Evolutionary conservation across 2,113 vertebrate genomes (phyloP).

Genomic region (Ciconia stormi): DNA sequence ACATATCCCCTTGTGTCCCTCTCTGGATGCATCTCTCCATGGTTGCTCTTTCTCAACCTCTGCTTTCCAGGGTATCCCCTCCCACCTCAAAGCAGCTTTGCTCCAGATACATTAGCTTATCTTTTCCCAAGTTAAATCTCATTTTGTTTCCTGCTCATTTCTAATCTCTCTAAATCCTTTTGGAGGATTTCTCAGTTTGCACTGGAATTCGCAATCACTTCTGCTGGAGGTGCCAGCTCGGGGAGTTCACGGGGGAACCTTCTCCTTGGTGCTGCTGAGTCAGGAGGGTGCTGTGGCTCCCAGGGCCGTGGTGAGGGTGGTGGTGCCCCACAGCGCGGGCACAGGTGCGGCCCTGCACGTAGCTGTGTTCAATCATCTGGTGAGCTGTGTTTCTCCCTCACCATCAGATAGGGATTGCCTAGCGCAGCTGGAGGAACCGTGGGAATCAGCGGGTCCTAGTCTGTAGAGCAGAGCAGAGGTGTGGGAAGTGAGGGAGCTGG

Average conservation of each 20-base stretch:
- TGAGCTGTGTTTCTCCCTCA: neutral
- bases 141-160: conserved; percentile 61
- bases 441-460: neutral
- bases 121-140: conserved; percentile 50
- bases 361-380: neutral
- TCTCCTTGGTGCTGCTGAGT: neutral
- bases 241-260: neutral
- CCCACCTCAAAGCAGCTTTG: conserved; percentile 15
- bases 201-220: conserved; percentile 5
- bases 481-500: neutral
- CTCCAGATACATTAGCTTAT: conserved; percentile 42
- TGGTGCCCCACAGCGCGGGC: neutral
- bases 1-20: neutral
- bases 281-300: neutral
- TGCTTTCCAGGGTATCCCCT: conserved; percentile 8
- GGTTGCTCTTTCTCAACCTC: neutral
- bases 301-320: neutral
- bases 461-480: neutral
- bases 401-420: neutral
- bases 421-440: neutral
- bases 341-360: neutral
- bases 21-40: neutral
- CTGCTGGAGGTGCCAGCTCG: neutral
- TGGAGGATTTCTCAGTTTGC: conserved; percentile 30
- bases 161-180: conserved; percentile 58